Conservation (phyloP, 2,113 vertebrate species). For the Dolichotis patagonum region DNA sequence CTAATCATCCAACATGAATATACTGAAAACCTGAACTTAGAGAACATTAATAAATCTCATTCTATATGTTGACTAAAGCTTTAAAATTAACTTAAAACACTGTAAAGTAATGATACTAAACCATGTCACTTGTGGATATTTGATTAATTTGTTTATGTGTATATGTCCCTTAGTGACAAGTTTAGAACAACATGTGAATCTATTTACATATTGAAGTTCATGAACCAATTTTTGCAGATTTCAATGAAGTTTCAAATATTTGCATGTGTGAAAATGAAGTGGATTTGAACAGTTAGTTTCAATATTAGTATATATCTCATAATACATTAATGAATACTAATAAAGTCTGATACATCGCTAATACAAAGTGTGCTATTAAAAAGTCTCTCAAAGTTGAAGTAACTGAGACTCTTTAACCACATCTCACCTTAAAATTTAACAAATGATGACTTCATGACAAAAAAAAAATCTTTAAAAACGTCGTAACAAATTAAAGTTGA, state of each 20-base stretch:
- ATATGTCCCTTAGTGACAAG: not conserved
- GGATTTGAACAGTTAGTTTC: not conserved
- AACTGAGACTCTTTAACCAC: not conserved
- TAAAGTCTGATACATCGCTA: not conserved
- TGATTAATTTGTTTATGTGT: not conserved
- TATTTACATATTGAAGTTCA: not conserved
- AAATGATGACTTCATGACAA: not conserved
- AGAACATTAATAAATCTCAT: constrained; percentile 49
- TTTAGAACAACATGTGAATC: not conserved
- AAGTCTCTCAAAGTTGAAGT: not conserved
- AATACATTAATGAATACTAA: constrained; percentile 6
- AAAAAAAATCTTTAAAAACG: not conserved
- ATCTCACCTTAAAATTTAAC: not conserved
- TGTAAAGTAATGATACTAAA: constrained; percentile 4
- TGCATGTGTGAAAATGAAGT: not conserved
- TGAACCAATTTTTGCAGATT: not conserved
- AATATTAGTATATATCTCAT: not conserved
- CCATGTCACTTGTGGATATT: not conserved
- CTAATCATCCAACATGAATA: constrained; percentile 50
- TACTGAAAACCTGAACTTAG: not conserved
- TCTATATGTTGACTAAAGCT: constrained; percentile 24
- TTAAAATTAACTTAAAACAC: constrained; percentile 43
- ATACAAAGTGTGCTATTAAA: not conserved
- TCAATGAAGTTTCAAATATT: constrained; percentile 3
- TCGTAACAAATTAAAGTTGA: not conserved